Evolutionary conservation across 2,113 vertebrate genomes (phyloP), one percentile per base, ranked within the genome.

Genomic region (Pangasianodon gigas): DNA sequence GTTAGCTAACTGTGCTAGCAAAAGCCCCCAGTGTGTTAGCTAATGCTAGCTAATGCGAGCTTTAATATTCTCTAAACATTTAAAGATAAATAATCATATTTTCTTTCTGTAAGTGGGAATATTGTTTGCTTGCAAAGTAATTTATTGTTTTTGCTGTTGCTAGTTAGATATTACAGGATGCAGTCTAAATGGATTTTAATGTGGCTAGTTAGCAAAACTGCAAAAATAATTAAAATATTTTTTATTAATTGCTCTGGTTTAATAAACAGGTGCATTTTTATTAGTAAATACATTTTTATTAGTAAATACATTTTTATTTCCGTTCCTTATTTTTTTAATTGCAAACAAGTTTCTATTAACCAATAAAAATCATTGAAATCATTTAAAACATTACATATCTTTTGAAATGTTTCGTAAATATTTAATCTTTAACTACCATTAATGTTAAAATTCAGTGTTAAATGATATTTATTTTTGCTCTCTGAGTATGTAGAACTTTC

Each of bases 1-100:
- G 58, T 62, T 84, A 62, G 56, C 82, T 62, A 46, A 44, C 79
- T 19, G 37, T 82, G 82, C 56, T 84, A 84, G 82, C 82, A 62
- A 26, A 46, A 56, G 29, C 14, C 8, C n/a, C 52, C 2, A 41
- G 52, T 83, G 37, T 60, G 37, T 56, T 16, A 7, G 4, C 5
- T 0, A 24, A 13, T 44, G 19, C 16, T 41, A 60, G 54, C 19
- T 2, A 11, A 13, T 5, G 81, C 10, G 10, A 60, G 56, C 3
- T n/a, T 81, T 21, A 84, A 37, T 19, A 19, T 32, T 41, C 2
- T 58, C 3, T 21, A 37, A 32, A 9, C 37, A 19, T 44, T 24
- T 60, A 60, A 44, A 16, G 2, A 2, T 48, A 51, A 48, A 9
- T 44, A 21, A 10, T 21, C 9, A 21, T 4, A 21, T 13, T 48